Evolutionary conservation across 1,140 invertebrate species (phyloP).

Genomic region (Ostrea edulis): DNA sequence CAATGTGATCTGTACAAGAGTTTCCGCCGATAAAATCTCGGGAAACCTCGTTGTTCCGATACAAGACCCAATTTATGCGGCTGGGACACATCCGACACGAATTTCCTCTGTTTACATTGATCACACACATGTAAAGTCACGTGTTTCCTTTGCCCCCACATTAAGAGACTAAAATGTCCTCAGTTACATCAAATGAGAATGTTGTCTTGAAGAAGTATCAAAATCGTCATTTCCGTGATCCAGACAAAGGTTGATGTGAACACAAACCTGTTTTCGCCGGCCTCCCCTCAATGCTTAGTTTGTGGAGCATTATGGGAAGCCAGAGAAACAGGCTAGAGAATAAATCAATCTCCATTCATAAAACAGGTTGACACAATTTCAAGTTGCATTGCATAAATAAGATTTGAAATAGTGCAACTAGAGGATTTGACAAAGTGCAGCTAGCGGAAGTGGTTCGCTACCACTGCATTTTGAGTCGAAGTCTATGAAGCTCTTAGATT

Average conservation of each 20-base stretch:
- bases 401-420: no score
- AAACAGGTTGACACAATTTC: no score
- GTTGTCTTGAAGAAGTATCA: conserved; percentile 1
- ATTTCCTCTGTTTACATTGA: conserved; percentile 25
- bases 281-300: no score
- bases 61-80: conserved; percentile 9
- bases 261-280: no score
- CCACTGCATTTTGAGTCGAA: no score
- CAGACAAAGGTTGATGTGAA: neutral
- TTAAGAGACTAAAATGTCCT: neutral
- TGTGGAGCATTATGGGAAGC: no score
- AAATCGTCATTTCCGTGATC: conserved; percentile 15
- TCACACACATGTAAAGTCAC: conserved; percentile 19
- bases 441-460: no score
- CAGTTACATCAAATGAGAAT: conserved; percentile 1
- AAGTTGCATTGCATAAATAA: no score
- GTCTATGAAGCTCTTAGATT: no score
- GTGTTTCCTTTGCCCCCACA: conserved; percentile 11
- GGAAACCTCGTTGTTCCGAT: conserved; percentile 7
- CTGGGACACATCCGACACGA: conserved; percentile 35
- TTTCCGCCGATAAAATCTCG: conserved; percentile 18
- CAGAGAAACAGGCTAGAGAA: no score
- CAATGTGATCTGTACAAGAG: conserved; percentile 11
- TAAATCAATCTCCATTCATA: no score
- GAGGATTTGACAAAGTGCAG: no score